Conservation (phyloP, 64 coral and sea anemone species). For the Stylophora pistillata region DNA sequence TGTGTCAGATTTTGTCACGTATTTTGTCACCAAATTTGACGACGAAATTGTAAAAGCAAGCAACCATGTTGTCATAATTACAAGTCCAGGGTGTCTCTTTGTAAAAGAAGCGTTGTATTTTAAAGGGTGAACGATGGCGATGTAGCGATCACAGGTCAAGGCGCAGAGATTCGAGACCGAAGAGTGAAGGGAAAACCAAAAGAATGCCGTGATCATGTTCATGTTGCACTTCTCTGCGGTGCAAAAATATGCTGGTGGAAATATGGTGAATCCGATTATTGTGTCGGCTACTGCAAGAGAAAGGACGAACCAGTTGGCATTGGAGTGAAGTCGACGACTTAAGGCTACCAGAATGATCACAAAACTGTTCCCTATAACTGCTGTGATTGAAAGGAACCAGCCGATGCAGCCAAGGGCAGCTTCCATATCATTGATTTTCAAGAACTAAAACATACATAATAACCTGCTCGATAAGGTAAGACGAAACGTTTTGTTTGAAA, state of each 20-base stretch:
- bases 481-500: too few relatives aligned
- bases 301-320: slow-evolving; percentile 24
- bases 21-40: not conserved
- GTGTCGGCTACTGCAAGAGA: not conserved
- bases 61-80: not conserved
- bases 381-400: not conserved
- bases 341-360: not conserved
- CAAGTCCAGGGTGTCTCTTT: not conserved
- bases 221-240: not conserved
- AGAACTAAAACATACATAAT: too few relatives aligned
- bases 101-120: not conserved
- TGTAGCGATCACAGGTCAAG: slow-evolving; percentile 40
- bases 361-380: not conserved
- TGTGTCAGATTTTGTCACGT: not conserved
- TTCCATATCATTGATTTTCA: not conserved
- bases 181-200: slow-evolving; percentile 2
- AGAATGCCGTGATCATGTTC: not conserved
- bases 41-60: not conserved
- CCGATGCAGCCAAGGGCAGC: not conserved
- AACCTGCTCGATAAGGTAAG: too few relatives aligned
- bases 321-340: not conserved
- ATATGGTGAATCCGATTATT: not conserved
- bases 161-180: slow-evolving; percentile 31
- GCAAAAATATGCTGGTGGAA: not conserved
- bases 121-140: slow-evolving; percentile 29